These are phyloP conservation scores for Mesorhabditis spiculigera DNA, from an alignment of 2,888 invertebrate genomes.

Conservation along the genomic window DNA sequence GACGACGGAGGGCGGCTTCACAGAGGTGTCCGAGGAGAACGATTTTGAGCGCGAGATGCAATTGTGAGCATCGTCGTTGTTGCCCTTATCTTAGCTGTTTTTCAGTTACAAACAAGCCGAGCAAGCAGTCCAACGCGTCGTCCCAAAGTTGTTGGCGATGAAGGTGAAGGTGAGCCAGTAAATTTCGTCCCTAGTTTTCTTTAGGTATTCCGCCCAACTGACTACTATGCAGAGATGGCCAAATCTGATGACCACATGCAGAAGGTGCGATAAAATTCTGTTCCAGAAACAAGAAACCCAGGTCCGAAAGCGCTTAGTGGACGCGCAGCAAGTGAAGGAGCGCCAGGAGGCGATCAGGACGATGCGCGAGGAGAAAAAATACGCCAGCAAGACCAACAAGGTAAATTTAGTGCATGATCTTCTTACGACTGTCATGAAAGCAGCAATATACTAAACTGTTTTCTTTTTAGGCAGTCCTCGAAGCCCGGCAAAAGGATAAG, in stretches of 20 bases:
- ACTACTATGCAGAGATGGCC: constrained; percentile 98
- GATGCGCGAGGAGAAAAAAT: constrained; percentile 83
- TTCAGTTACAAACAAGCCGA: constrained; percentile 65
- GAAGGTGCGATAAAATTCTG: constrained; percentile 65
- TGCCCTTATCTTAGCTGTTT: not conserved
- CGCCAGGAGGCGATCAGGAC: constrained; percentile 85
- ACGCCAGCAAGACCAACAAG: constrained; percentile 73
- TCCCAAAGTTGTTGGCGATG: constrained; percentile 72
- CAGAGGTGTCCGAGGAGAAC: constrained; percentile 39
- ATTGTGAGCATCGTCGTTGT: constrained; percentile 38
- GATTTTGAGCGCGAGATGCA: constrained; percentile 53
- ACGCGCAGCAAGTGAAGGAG: constrained; percentile 74
- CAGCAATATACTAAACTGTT: not conserved
- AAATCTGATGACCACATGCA: constrained; percentile 97
- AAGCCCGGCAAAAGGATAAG: constrained; percentile 84
- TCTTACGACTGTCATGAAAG: not conserved
- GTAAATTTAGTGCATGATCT: not conserved
- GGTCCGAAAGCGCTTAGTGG: constrained; percentile 45
- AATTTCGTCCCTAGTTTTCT: not conserved
- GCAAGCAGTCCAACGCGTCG: constrained; percentile 76
- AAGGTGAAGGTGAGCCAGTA: constrained; percentile 23
- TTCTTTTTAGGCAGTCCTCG: constrained; percentile 46
- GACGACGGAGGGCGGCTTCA: constrained; percentile 31
- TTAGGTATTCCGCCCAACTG: constrained; percentile 79
- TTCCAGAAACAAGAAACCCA: constrained; percentile 8